phyloP scores from a whole-genome alignment of 2,888 invertebrate genomes.

The Leistus spinibarbis region DNA sequence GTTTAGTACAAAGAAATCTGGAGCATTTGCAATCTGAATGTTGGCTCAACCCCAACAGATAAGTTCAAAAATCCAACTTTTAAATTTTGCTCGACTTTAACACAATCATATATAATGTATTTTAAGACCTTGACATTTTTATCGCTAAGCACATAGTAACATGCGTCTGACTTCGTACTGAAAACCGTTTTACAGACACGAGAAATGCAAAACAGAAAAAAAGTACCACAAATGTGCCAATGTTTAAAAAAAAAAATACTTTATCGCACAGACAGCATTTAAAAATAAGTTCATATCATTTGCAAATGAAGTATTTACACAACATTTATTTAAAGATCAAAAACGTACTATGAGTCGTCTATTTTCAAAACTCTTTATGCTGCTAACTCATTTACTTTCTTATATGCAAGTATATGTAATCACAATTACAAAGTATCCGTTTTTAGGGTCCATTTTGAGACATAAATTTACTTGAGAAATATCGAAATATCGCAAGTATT shows the following conservation, averaged over 20 bases:
- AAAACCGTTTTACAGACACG: not conserved
- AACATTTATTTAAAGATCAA: too few species aligned
- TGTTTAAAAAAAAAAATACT: not conserved
- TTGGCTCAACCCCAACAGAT: not conserved
- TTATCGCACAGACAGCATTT: not conserved
- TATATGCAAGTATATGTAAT: too few species aligned
- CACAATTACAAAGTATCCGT: too few species aligned
- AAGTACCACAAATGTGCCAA: not conserved
- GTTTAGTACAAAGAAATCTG: not conserved
- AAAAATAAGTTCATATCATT: not conserved
- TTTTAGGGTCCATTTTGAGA: too few species aligned
- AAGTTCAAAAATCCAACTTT: not conserved
- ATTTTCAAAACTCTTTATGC: too few species aligned
- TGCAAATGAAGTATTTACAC: too few species aligned
- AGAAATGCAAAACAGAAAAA: not conserved
- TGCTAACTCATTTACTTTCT: too few species aligned
- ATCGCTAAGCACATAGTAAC: constrained; percentile 14
- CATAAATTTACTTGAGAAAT: too few species aligned
- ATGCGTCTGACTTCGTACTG: not conserved
- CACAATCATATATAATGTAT: constrained; percentile 15
- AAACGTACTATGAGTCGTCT: too few species aligned
- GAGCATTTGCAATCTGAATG: not conserved
- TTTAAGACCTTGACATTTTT: constrained; percentile 16
- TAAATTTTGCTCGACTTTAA: not conserved
- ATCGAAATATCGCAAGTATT: too few species aligned